Conservation (phyloP, 1,140 invertebrate genomes). For the Plectrocnemia conspersa region DNA sequence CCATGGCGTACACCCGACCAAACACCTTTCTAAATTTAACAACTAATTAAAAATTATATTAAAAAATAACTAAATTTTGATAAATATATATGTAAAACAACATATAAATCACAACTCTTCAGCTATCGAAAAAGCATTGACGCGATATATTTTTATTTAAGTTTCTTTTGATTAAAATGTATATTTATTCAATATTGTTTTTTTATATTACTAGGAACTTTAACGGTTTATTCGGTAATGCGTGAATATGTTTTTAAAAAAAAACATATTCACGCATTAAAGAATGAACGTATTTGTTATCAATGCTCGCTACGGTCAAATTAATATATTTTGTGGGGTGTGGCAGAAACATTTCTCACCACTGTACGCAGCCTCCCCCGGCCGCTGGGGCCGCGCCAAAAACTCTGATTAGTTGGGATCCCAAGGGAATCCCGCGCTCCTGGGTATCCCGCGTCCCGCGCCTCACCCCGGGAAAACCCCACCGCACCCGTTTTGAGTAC, state of each 20-base stretch:
- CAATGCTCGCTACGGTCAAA: too few species aligned
- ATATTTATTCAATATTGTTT: not conserved
- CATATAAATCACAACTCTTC: not conserved
- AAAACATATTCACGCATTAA: too few species aligned
- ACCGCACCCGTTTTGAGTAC: not conserved
- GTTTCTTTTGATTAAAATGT: not conserved
- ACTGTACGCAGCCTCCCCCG: constrained; percentile 22
- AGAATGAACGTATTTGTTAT: too few species aligned
- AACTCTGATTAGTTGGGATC: constrained; percentile 41
- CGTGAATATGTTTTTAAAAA: too few species aligned
- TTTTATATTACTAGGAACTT: too few species aligned
- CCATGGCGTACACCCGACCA: constrained; percentile 8
- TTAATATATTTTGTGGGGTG: too few species aligned
- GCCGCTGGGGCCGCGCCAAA: constrained; percentile 38
- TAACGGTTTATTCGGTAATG: too few species aligned
- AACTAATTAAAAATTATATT: not conserved
- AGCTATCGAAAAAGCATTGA: not conserved
- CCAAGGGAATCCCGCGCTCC: constrained; percentile 36
- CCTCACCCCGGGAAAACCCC: constrained; percentile 5
- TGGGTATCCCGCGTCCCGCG: constrained; percentile 31
- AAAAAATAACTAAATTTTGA: not conserved
- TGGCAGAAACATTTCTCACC: constrained; percentile 31
- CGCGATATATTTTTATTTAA: too few species aligned
- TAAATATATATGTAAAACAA: not conserved
- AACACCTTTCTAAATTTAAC: constrained; percentile 13